Conservation (phyloP, 2,888 invertebrate species). For the Geotrupes spiniger region DNA sequence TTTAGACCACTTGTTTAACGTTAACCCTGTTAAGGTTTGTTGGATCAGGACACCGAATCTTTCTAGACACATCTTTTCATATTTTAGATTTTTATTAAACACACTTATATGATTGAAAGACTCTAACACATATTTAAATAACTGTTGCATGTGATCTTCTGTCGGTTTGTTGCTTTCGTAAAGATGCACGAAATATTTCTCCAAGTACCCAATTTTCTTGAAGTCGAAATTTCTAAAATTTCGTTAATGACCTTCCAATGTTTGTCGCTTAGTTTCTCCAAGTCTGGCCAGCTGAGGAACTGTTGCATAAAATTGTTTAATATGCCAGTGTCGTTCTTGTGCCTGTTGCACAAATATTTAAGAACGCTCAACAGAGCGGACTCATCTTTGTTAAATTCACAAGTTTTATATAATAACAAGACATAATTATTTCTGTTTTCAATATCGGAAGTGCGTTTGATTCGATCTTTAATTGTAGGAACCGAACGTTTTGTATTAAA, state of each 20-base stretch:
- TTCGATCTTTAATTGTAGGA: conserved; percentile 10
- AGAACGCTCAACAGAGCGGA: conserved; percentile 1
- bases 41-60: conserved; percentile 1
- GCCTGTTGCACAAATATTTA: neutral
- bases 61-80: conserved; percentile 2
- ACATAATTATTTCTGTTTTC: neutral
- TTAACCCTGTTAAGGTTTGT: neutral
- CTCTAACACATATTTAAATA: neutral
- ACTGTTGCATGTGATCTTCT: conserved; percentile 1
- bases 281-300: neutral
- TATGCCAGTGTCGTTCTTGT: conserved; percentile 12
- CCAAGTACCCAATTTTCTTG: conserved; percentile 2
- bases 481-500: conserved; percentile 7
- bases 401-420: conserved; percentile 4
- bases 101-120: neutral
- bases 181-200: conserved; percentile 3
- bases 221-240: neutral
- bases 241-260: conserved; percentile 6
- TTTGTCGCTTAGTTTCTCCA: neutral
- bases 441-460: conserved; percentile 7
- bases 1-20: neutral
- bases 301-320: neutral
- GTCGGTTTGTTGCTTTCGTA: neutral
- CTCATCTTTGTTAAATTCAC: conserved; percentile 5
- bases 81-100: neutral